Conservation (phyloP, 2,888 invertebrate species). For the Chaetogeoica ovagalla region DNA sequence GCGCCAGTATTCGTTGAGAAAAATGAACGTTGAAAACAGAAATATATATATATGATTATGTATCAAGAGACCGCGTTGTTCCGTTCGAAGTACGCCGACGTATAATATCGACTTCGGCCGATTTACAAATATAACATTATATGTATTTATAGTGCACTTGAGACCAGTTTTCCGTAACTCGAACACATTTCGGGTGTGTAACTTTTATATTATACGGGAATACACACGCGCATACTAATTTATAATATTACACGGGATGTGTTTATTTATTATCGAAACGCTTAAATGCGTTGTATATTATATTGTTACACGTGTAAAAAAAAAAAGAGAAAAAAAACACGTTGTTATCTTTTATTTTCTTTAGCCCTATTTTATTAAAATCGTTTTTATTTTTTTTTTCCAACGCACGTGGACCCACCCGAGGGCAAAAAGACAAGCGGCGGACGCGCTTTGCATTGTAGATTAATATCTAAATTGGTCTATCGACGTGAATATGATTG, state of each 20-base stretch:
- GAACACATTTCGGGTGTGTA: slow-evolving; percentile 44
- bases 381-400: slow-evolving; percentile 17
- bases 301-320: slow-evolving; percentile 45
- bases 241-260: slow-evolving; percentile 15
- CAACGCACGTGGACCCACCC: slow-evolving; percentile 1
- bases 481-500: slow-evolving; percentile 48
- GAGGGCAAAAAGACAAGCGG: slow-evolving; percentile 19
- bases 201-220: not conserved
- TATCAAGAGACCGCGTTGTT: too few relatives aligned
- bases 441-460: slow-evolving; percentile 32
- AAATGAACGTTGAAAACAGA: too few relatives aligned
- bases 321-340: too few relatives aligned
- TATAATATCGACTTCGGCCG: not conserved
- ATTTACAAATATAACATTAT: not conserved
- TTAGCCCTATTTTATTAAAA: slow-evolving; percentile 26
- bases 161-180: too few relatives aligned
- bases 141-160: too few relatives aligned
- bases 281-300: slow-evolving; percentile 8
- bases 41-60: too few relatives aligned
- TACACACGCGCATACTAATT: slow-evolving; percentile 33
- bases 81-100: slow-evolving; percentile 1
- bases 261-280: slow-evolving; percentile 47
- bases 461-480: slow-evolving; percentile 49
- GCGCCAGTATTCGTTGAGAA: too few relatives aligned
- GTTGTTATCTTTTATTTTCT: slow-evolving; percentile 23